Evolutionary conservation across 2,888 invertebrate species (phyloP).

Genomic region (Platycheirus rosarum): DNA sequence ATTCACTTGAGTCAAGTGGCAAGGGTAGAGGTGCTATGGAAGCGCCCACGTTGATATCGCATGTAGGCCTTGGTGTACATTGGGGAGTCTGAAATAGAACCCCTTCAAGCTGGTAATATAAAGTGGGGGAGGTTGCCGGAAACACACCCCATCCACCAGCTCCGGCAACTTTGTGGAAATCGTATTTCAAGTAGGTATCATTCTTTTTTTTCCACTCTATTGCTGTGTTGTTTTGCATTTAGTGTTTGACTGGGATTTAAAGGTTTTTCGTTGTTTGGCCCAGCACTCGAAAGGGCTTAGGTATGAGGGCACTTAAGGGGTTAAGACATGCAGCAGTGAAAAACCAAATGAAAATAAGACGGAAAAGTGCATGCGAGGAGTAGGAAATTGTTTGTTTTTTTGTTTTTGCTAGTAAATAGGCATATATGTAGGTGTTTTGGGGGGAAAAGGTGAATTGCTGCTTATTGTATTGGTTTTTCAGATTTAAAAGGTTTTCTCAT

Average conservation of each 20-base stretch:
- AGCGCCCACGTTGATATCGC: conserved; percentile 18
- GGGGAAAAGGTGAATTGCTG: background rate
- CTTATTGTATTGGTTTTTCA: background rate
- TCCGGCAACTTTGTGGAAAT: conserved; percentile 48
- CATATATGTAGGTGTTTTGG: no score
- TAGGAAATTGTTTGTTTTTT: conserved; percentile 52
- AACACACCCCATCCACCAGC: background rate
- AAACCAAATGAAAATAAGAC: background rate
- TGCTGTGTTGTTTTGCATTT: conserved; percentile 65
- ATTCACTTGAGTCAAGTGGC: conserved; percentile 49
- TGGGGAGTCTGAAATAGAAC: conserved; percentile 39
- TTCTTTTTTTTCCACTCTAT: conserved; percentile 8
- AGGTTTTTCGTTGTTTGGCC: conserved; percentile 56
- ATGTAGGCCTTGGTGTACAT: conserved; percentile 1
- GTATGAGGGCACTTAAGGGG: conserved; percentile 13
- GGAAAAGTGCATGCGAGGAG: conserved; percentile 14
- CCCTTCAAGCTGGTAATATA: background rate
- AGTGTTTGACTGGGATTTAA: conserved; percentile 58
- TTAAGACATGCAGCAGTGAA: conserved; percentile 18
- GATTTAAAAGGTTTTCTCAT: no score
- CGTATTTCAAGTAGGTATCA: conserved; percentile 25
- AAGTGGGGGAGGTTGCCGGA: conserved; percentile 5
- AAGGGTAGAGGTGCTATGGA: conserved; percentile 6
- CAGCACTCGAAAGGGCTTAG: conserved; percentile 30
- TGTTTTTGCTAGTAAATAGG: background rate